Conservation (phyloP, 2,797 vertebrate species). For the Orestias chungarensis region DNA sequence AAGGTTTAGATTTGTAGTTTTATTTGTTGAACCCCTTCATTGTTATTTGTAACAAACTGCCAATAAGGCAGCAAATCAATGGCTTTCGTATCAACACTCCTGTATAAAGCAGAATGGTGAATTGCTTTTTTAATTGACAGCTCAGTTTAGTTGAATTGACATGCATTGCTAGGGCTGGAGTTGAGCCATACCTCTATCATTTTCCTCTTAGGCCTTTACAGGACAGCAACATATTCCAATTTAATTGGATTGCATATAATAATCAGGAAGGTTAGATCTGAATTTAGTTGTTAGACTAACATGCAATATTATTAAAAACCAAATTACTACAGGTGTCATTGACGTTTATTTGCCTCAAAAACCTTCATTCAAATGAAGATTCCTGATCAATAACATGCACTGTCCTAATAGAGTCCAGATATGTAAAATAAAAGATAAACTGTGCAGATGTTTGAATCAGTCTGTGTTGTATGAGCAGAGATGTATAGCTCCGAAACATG, state of each 20-base stretch:
- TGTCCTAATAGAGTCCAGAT: conserved; percentile 22
- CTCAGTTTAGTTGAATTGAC: no score
- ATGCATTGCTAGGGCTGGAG: no score
- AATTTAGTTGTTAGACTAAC: neutral
- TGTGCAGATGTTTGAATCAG: conserved; percentile 34
- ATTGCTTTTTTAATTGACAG: no score
- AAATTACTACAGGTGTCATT: conserved; percentile 32
- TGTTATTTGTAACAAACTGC: neutral
- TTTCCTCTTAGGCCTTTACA: neutral
- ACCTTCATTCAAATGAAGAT: conserved; percentile 45
- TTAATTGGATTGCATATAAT: neutral
- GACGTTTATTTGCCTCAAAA: conserved; percentile 42
- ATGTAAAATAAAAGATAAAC: conserved; percentile 29
- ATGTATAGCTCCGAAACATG: neutral
- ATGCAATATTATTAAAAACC: neutral
- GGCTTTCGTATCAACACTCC: neutral
- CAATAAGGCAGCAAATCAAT: no score
- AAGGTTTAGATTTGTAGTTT: neutral
- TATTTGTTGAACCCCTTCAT: neutral
- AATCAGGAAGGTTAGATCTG: neutral
- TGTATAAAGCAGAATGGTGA: neutral
- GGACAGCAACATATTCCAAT: neutral
- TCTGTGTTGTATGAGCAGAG: conserved; percentile 14
- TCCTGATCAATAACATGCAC: conserved; percentile 23
- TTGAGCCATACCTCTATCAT: no score